Percentiles rank a stretch among this genome's conserved stretches.
Evolutionary conservation across 2,113 vertebrate species (phyloP).

Genomic region (Rostratula benghalensis): DNA sequence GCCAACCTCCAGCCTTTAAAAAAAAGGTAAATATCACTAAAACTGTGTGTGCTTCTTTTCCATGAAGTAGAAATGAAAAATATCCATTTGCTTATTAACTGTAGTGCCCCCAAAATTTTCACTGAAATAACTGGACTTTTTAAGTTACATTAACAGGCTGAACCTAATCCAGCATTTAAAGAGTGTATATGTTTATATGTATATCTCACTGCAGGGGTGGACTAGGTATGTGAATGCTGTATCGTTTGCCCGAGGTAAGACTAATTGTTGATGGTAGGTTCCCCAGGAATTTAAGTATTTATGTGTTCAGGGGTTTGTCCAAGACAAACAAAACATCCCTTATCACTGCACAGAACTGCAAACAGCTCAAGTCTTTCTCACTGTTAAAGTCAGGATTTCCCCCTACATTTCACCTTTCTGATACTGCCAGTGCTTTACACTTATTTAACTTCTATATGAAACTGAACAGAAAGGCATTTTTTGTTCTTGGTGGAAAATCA

Average conservation of each 20-base stretch:
- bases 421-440: background rate
- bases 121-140: background rate
- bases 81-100: background rate
- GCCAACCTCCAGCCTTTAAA: background rate
- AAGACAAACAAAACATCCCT: background rate
- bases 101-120: background rate
- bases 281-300: background rate
- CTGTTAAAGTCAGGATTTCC: background rate
- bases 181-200: background rate
- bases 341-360: background rate
- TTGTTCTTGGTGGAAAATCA: background rate
- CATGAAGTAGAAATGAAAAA: background rate
- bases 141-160: background rate
- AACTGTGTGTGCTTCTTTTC: background rate
- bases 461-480: background rate
- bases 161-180: background rate
- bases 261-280: background rate
- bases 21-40: background rate
- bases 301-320: rapidly evolving
- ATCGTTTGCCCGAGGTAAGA: background rate
- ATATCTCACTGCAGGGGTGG: background rate
- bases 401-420: background rate
- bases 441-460: background rate
- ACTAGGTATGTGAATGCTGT: background rate
- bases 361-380: background rate